Percentiles rank a stretch among this genome's conserved stretches.
Conservation (phyloP, 2,888 invertebrate species). For the Rhodophaea formosa region DNA sequence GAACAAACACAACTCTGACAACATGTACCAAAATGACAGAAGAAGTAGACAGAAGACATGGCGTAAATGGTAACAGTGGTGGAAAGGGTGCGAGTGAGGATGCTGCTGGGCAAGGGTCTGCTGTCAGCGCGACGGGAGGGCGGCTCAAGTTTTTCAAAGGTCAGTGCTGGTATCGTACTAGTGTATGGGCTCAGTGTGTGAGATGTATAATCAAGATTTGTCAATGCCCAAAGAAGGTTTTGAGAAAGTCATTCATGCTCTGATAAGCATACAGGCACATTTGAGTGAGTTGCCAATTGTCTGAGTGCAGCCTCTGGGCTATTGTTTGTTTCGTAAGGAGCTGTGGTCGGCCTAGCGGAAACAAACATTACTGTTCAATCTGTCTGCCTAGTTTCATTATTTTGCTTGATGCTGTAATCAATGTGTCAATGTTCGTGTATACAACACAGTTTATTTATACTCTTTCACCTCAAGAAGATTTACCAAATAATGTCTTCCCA, state of each 20-base stretch:
- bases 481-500: too few relatives aligned
- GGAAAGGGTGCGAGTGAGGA: constrained; percentile 77
- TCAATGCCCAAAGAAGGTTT: constrained; percentile 47
- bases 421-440: not conserved
- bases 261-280: constrained; percentile 70
- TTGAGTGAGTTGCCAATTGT: constrained; percentile 69
- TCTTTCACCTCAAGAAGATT: not conserved
- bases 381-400: not conserved
- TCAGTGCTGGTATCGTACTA: constrained; percentile 48
- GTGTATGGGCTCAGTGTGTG: not conserved
- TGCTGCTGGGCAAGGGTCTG: constrained; percentile 67
- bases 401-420: not conserved
- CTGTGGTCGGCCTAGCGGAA: constrained; percentile 59
- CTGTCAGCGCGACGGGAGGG: constrained; percentile 83
- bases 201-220: constrained; percentile 20
- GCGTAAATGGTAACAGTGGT: constrained; percentile 86
- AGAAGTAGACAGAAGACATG: constrained; percentile 87
- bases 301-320: constrained; percentile 62
- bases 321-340: constrained; percentile 73
- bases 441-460: not conserved
- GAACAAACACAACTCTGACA: constrained; percentile 85
- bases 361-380: constrained; percentile 33
- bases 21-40: constrained; percentile 85
- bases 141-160: constrained; percentile 91
- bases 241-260: constrained; percentile 81